These are phyloP conservation scores for Eupithecia pulchellata DNA, from an alignment of 2,888 invertebrate genomes.

Conservation along the genomic window DNA sequence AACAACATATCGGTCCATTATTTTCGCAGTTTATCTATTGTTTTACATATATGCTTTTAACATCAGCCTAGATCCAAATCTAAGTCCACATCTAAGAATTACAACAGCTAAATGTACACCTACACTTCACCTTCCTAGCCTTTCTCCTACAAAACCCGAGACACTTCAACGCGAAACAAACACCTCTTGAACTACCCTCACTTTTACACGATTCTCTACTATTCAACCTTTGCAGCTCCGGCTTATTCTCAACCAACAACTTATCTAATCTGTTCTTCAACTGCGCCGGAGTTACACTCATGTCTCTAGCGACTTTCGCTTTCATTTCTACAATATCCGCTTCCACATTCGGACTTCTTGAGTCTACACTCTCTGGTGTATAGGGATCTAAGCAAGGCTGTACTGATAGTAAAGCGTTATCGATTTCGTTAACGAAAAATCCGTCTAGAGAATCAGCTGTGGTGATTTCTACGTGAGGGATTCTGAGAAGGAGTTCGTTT, in stretches of 20 bases:
- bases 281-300: constrained; percentile 87
- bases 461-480: constrained; percentile 81
- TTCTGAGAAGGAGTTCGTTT: constrained; percentile 66
- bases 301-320: constrained; percentile 62
- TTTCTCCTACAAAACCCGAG: constrained; percentile 75
- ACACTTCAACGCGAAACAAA: constrained; percentile 75
- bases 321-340: constrained; percentile 55
- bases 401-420: constrained; percentile 76
- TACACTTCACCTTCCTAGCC: constrained; percentile 67
- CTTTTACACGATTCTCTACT: constrained; percentile 76
- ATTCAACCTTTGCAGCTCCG: constrained; percentile 67
- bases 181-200: constrained; percentile 64
- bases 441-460: constrained; percentile 77
- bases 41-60: too few species aligned
- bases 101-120: constrained; percentile 70
- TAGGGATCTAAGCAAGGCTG: constrained; percentile 88
- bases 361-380: constrained; percentile 93
- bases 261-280: constrained; percentile 86
- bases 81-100: constrained; percentile 36
- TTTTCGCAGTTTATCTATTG: too few species aligned
- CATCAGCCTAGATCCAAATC: background rate
- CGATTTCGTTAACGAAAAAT: constrained; percentile 84
- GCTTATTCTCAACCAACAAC: constrained; percentile 62
- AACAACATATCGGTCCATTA: too few species aligned
- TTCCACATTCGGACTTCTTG: constrained; percentile 88